Conservation (phyloP, 2,797 vertebrate species). For the Ptychobarbus kaznakovi region DNA sequence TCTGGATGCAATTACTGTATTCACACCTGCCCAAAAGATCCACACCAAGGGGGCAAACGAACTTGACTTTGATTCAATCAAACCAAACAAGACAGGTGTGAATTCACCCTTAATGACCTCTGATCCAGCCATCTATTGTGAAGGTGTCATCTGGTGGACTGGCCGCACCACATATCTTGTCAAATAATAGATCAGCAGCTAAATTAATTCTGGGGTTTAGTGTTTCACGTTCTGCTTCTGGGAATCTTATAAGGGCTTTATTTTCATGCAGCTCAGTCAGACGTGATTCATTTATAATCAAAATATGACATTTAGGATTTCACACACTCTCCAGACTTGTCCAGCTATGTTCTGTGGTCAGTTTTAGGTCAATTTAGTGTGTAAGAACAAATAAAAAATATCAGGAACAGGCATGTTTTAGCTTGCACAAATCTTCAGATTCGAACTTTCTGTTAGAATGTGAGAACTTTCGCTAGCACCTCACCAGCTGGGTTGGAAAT, state of each 20-base stretch:
- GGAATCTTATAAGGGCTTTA: neutral
- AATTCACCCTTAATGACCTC: conserved; percentile 44
- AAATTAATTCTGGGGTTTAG: neutral
- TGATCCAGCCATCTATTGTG: conserved; percentile 46
- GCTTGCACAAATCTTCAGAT: neutral
- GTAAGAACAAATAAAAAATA: neutral
- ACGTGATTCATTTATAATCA: neutral
- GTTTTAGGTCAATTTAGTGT: neutral
- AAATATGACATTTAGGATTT: neutral
- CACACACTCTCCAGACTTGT: neutral
- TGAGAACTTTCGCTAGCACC: neutral
- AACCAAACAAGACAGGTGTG: too few relatives aligned
- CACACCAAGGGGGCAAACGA: too few relatives aligned
- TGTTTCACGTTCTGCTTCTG: conserved; percentile 22
- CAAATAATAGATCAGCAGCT: conserved; percentile 37
- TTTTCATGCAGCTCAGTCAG: neutral
- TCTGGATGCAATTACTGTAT: too few relatives aligned
- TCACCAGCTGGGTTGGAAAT: neutral
- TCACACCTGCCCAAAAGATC: too few relatives aligned
- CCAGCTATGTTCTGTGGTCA: neutral
- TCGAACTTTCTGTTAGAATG: neutral
- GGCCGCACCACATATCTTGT: conserved; percentile 39
- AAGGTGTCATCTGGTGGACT: conserved; percentile 57
- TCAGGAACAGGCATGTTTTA: neutral
- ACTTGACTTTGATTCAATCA: too few relatives aligned